Evolutionary conservation across 2,797 vertebrate genomes (phyloP), one percentile per base, ranked within the genome.

Genomic region (Gymnoscopelus braueri): DNA sequence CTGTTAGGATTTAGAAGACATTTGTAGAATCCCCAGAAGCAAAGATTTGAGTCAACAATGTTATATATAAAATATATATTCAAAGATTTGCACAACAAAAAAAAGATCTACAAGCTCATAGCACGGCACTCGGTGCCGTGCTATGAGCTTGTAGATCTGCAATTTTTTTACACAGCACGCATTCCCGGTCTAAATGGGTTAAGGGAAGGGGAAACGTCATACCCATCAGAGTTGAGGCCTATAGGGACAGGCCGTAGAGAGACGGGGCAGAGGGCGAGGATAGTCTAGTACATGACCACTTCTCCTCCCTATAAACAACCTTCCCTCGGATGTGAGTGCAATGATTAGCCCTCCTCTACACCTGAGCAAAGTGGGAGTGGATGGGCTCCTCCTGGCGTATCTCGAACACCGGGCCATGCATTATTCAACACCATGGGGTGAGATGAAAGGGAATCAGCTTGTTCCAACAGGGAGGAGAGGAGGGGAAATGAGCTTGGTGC

Each of bases 171-270:
- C n/a, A n/a, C n/a, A n/a, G n/a, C n/a, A n/a, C n/a, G n/a, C n/a
- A n/a, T n/a, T n/a, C n/a, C n/a, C n/a, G n/a, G n/a, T n/a, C n/a
- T n/a, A n/a, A n/a, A n/a, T n/a, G n/a, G n/a, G 49, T 32, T 26
- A 19, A 23, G 49, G 12, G 8, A 78, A 64, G 3, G 29, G 69
- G 69, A 32, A 26, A 77, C 52, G 61, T 86, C 82, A 85, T 66
- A 35, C 77, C 86, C 85, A 90, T 91, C 90, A 89, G 82, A 89
- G 86, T 89, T 88, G 85, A 90, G 86, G 19, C 26, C 19, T 19
- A 19, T 15, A 19, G 74, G 62, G 79, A 12, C 7, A n/a, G 57
- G 23, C 49, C 1, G 78, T 3, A 13, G 83, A 84, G 74, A 69
- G 80, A 69, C 73, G 67, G 14, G 57, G 66, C 65, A 53, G 49